Percentiles rank a stretch among this genome's conserved stretches.
phyloP scores from a whole-genome alignment of 2,113 vertebrate genomes.

The Eonycteris spelaea region DNA sequence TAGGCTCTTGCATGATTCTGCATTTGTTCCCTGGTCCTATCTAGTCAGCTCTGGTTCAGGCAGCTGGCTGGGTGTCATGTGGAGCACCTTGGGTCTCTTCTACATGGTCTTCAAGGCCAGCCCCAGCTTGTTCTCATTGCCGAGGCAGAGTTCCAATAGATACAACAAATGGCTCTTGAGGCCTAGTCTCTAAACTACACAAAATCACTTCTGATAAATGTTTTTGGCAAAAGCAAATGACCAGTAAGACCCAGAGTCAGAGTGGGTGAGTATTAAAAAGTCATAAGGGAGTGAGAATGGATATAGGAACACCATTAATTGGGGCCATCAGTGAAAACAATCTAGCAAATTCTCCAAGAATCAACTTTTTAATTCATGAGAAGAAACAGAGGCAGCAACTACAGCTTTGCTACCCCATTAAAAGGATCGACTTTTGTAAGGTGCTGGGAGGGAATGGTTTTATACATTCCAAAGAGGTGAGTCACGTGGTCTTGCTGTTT shows the following conservation, averaged over 20 bases:
- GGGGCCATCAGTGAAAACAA: background rate
- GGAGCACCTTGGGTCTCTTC: background rate
- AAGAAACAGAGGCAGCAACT: background rate
- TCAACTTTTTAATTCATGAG: background rate
- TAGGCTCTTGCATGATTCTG: background rate
- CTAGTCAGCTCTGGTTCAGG: background rate
- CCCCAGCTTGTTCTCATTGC: accelerated
- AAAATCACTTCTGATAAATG: background rate
- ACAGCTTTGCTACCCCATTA: background rate
- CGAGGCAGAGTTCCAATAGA: background rate
- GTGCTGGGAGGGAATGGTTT: background rate
- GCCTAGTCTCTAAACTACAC: background rate
- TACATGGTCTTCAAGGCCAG: background rate
- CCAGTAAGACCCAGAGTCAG: background rate
- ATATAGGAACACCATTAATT: background rate
- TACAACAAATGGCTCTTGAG: background rate
- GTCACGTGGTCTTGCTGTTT: background rate
- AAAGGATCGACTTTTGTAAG: background rate
- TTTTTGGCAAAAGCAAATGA: background rate
- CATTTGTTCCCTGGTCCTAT: background rate
- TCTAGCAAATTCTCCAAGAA: background rate
- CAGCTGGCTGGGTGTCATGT: background rate
- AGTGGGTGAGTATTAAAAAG: background rate
- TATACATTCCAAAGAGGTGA: background rate
- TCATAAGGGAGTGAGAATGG: background rate